Conservation (phyloP, 2,888 invertebrate species). For the Aphodius granarius region DNA sequence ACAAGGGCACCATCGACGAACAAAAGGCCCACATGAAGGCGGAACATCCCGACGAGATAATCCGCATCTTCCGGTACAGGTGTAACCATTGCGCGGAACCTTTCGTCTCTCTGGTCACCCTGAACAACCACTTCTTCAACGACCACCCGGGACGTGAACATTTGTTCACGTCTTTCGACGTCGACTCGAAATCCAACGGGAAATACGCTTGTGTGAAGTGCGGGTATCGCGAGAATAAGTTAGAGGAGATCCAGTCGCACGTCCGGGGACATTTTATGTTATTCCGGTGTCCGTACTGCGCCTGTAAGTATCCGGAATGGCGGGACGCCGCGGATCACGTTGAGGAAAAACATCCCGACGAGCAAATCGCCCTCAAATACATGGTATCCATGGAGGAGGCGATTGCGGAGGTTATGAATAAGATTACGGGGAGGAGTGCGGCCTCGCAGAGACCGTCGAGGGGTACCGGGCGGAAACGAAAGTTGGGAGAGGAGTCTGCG, state of each 20-base stretch:
- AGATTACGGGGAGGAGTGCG: background rate
- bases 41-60: constrained; percentile 44
- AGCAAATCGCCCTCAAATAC: constrained; percentile 41
- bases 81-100: constrained; percentile 42
- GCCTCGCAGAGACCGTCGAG: no score
- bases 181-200: constrained; percentile 37
- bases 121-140: constrained; percentile 40
- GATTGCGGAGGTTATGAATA: background rate
- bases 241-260: constrained; percentile 50
- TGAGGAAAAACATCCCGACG: constrained; percentile 42
- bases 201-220: constrained; percentile 53
- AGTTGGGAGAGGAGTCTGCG: no score
- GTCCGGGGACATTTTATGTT: constrained; percentile 52
- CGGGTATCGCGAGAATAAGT: constrained; percentile 42
- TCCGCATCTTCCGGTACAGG: constrained; percentile 39
- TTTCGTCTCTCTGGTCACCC: constrained; percentile 35
- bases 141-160: constrained; percentile 41
- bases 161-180: constrained; percentile 47
- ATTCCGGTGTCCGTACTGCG: constrained; percentile 53
- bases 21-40: constrained; percentile 48
- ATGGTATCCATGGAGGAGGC: constrained; percentile 9
- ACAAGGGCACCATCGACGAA: constrained; percentile 41
- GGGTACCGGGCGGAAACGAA: no score
- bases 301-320: constrained; percentile 43
- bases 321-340: constrained; percentile 44